Evolutionary conservation across 2,888 invertebrate species (phyloP), one percentile per base, ranked within the genome.

Genomic region (Eledone cirrhosa): DNA sequence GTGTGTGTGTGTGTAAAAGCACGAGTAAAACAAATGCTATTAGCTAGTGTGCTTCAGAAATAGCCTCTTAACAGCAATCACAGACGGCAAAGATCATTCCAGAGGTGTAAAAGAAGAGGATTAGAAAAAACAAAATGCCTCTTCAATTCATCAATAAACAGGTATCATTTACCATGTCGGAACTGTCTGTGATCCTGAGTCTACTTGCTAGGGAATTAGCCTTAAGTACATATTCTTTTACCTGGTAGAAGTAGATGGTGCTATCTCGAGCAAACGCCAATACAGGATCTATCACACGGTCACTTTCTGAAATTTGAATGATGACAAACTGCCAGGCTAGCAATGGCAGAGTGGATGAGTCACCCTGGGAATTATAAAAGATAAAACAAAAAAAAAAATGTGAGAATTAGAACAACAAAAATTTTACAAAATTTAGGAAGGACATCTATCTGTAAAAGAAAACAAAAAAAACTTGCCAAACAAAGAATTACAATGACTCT

Each of bases 271-370:
- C 98, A 89, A 97, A 96, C 0, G 97, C 96, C 79, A 98, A 92
- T 14, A 98, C 95, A 22, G 97, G 96, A 89, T 95, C 96, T 78
- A 95, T 93, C 19, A 94, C 88, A 79, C 89, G 82, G 81, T 89
- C 88, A 79, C 81, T 83, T 77, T 88, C 87, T 0, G 89, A 88
- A 75, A 94, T 93, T 88, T 96, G 95, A 82, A 96, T 95, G 16
- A 95, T 93, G 24, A 96, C 95, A 91, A 95, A 93, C 91, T 96
- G 97, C 98, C 98, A 99, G 48, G 96, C 95, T 33, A 99, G 92
- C 75, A 98, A 93, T 0, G 99, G 99, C 48, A 98, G 93, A 13
- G 95, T 95, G 79, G 94, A 93, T 0, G 96, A 91, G 81, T 89
- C 88, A 16, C 91, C 91, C 88, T 90, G 83, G n/a, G 65, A 74